Evolutionary conservation across 1,140 invertebrate species (phyloP), one percentile per base, ranked within the genome.

Genomic region (Heliconius hermathena): DNA sequence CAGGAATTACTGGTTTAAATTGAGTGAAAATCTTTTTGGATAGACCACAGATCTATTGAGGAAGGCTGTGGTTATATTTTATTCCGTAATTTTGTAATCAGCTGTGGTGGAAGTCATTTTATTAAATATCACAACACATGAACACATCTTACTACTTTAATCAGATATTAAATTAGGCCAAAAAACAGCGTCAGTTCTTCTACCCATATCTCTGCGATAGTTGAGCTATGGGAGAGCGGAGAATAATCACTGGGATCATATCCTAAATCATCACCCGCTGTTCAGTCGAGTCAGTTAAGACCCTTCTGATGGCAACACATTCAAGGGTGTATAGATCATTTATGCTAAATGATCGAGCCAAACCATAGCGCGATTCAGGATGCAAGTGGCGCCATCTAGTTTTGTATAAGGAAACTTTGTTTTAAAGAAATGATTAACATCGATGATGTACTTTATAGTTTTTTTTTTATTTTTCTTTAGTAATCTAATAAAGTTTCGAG

Each of bases 261-360:
- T 57, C 54, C 54, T 8, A 11, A 20, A 57, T 57, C 54, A 57
- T 57, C 54, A 57, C 54, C n/a, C 54, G 54, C 54, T 57, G 54
- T 57, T 57, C 54, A 57, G 54, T 57, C n/a, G 54, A 57, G 54
- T 57, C 54, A 57, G 54, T 57, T 57, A 57, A 57, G 54, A 57
- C 54, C 54, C 54, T 57, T 22, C 54, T 57, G 54, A 57, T 57
- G 54, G 54, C 54, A 57, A 22, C 54, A 0, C 1, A 8, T 22
- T 22, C n/a, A 3, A 22, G 0, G n/a, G 8, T 57, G n/a, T 57
- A 57, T 22, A n/a, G 54, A 22, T 11, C n/a, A 57, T 57, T 57
- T 57, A 57, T 3, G 54, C 54, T 57, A 22, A 57, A 57, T 22
- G 20, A 57, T 22, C 52, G 20, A 22, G 9, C 54, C 20, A 57